Conservation (phyloP, 2,888 invertebrate species). For the Sinohyriopsis cumingii region DNA sequence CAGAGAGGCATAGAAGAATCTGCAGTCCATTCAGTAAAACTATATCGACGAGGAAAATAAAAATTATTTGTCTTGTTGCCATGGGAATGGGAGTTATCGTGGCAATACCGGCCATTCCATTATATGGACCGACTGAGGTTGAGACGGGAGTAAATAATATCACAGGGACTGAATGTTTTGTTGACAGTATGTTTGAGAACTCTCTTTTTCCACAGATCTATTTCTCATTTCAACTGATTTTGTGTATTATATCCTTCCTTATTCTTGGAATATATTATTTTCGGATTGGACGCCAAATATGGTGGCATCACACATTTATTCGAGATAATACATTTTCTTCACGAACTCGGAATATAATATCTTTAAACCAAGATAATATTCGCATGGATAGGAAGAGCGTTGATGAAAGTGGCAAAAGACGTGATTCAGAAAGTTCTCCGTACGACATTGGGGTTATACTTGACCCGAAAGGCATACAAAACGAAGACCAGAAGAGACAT, state of each 20-base stretch:
- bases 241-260: slow-evolving; percentile 33
- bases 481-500: slow-evolving; percentile 1
- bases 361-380: neutral
- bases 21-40: slow-evolving; percentile 50
- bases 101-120: slow-evolving; percentile 37
- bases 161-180: slow-evolving; percentile 54
- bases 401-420: too few species aligned
- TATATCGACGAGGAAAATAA: slow-evolving; percentile 40
- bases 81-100: slow-evolving; percentile 43
- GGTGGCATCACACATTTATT: slow-evolving; percentile 33
- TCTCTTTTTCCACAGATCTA: slow-evolving; percentile 44
- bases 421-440: neutral
- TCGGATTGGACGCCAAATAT: slow-evolving; percentile 40
- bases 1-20: slow-evolving; percentile 53
- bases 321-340: slow-evolving; percentile 31
- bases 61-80: slow-evolving; percentile 38
- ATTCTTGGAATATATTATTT: slow-evolving; percentile 41
- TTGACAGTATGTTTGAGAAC: slow-evolving; percentile 32
- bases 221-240: slow-evolving; percentile 36
- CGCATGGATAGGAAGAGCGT: neutral
- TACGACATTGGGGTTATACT: neutral
- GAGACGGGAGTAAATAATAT: slow-evolving; percentile 43
- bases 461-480: neutral
- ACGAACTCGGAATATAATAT: too few species aligned
- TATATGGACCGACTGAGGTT: slow-evolving; percentile 46